Percentiles rank a stretch among this genome's conserved stretches.
Evolutionary conservation across 2,797 vertebrate species (phyloP).

Genomic region (Bovichtus diacanthus): DNA sequence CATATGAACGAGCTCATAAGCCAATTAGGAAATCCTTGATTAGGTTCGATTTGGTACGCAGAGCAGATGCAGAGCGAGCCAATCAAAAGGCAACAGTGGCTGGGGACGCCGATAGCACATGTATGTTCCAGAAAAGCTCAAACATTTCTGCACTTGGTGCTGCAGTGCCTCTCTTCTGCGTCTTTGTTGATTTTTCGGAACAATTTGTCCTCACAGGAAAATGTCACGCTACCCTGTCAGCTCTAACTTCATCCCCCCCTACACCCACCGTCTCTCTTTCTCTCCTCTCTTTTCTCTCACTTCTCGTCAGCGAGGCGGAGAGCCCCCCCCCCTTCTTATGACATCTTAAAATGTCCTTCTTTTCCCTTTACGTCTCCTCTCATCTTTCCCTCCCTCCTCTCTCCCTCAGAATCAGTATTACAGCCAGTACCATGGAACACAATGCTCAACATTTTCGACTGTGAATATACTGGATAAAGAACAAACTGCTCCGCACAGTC

Average conservation of each 20-base stretch:
- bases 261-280: conserved; percentile 17
- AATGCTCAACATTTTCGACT: conserved; percentile 45
- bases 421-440: conserved; percentile 34
- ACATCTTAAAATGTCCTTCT: conserved; percentile 60
- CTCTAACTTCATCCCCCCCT: conserved; percentile 55
- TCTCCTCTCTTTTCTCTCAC: conserved; percentile 33
- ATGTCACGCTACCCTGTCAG: conserved; percentile 84
- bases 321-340: conserved; percentile 51
- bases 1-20: conserved; percentile 51
- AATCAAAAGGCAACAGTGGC: conserved; percentile 4
- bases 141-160: conserved; percentile 42
- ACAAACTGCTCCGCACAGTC: conserved; percentile 47
- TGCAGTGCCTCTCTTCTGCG: conserved; percentile 62
- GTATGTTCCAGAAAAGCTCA: conserved; percentile 10
- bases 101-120: neutral
- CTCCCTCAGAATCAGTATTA: conserved; percentile 22
- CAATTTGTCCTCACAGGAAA: conserved; percentile 82
- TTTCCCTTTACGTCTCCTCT: conserved; percentile 36
- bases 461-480: conserved; percentile 38
- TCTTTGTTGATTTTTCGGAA: conserved; percentile 81
- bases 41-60: conserved; percentile 31
- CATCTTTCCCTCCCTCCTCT: conserved; percentile 17
- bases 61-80: conserved; percentile 17
- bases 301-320: conserved; percentile 25
- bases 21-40: conserved; percentile 70